Percentiles rank a stretch among this genome's conserved stretches.
Conservation (phyloP, 2,797 vertebrate genomes). For the Pygocentrus nattereri region DNA sequence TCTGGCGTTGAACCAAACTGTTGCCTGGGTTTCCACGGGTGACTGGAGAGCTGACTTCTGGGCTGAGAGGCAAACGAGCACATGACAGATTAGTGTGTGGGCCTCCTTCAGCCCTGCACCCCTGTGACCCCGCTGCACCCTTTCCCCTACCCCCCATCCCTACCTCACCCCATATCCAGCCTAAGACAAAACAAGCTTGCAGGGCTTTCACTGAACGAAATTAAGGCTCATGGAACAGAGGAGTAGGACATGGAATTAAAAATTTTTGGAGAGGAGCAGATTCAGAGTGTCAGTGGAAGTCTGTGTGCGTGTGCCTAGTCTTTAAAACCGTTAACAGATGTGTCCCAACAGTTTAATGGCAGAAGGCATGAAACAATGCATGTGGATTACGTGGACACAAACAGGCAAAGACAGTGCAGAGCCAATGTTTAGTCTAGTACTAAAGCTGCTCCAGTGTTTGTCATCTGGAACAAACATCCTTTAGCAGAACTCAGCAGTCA, state of each 20-base stretch:
- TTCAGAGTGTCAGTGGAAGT: not conserved
- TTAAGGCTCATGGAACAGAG: constrained; percentile 41
- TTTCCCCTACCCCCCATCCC: constrained; percentile 61
- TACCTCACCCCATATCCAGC: constrained; percentile 58
- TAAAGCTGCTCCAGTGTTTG: constrained; percentile 78
- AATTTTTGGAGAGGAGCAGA: not conserved
- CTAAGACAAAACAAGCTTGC: constrained; percentile 53
- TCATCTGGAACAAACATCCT: constrained; percentile 82
- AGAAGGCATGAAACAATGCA: constrained; percentile 78
- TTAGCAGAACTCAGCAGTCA: constrained; percentile 67
- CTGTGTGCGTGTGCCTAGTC: constrained; percentile 63
- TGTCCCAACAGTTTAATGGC: constrained; percentile 79
- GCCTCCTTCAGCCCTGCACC: constrained; percentile 85
- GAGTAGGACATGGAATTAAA: not conserved
- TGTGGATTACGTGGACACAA: constrained; percentile 74
- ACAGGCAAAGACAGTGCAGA: constrained; percentile 71
- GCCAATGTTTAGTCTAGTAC: constrained; percentile 75
- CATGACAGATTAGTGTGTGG: constrained; percentile 89
- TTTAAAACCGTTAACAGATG: constrained; percentile 93
- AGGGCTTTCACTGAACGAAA: constrained; percentile 47
- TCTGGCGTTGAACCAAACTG: constrained; percentile 59
- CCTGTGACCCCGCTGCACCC: constrained; percentile 82
- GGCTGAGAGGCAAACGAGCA: constrained; percentile 85
- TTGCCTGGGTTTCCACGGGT: constrained; percentile 83
- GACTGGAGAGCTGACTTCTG: constrained; percentile 82